Base-by-base conservation (phyloP, 2,113 vertebrate species). In the Caranx ignobilis region DNA sequence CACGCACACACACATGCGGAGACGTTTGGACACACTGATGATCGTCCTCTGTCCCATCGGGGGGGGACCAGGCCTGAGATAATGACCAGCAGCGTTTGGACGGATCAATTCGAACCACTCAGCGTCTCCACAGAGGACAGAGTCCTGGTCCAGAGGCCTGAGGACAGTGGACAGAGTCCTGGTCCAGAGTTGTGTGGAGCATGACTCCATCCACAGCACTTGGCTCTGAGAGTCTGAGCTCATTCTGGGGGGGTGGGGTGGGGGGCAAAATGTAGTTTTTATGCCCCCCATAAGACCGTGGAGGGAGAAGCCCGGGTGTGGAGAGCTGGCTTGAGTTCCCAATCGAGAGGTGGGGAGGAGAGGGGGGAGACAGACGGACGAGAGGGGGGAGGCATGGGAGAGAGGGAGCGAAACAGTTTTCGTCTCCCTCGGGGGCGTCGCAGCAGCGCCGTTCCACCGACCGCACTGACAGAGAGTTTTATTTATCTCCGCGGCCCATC, bases 401-500 rank as follows among this genome's bases (percentile, higher is more conserved):
- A 86, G 72, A 45, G 32, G 26, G 71, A 89, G 55, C 4, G 50
- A 66, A 82, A 85, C 76, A 57, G 87, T 88, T 92, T 88, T 87
- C 68, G 87, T 91, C 89, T 92, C 94, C 96, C 96, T 96, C 93
- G 95, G 95, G 94, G 97, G 95, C 94, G 94, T 94, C 94, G 90
- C 95, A 94, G 94, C 95, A 93, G 94, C 95, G 92, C 95, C 94
- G 96, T 96, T 96, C 93, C 95, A 93, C 95, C 95, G 93, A 96
- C 95, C 89, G 88, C 94, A 94, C 94, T 96, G 96, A 97, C 95
- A 96, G 95, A 97, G 96, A 96, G 94, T 96, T 96, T 96, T 97
- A 96, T 94, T 94, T 94, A 98, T 98, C 96, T 96, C 94, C 94
- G 93, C 71, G 79, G 95, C 96, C 97, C 97, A 98, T 97, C 97